Percentiles rank a stretch among this genome's conserved stretches.
Conservation (phyloP, 1,140 invertebrate genomes). For the Babylonia areolata region DNA sequence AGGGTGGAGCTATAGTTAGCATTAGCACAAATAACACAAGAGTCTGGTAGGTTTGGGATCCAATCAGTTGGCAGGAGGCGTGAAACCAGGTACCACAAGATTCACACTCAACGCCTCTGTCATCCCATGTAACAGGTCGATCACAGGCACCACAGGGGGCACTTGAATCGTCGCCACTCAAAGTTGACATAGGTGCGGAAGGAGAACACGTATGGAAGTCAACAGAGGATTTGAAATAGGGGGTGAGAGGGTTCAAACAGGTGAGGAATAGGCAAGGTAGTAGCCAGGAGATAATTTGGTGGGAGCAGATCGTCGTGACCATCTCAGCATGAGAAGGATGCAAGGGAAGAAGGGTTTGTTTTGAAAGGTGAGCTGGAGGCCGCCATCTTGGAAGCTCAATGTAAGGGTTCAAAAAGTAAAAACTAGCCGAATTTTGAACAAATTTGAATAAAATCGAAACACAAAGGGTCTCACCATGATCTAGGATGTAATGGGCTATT, state of each 20-base stretch:
- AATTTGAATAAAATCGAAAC: not conserved
- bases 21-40: constrained; percentile 42
- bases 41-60: constrained; percentile 41
- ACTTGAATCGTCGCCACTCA: constrained; percentile 32
- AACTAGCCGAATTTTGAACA: no score
- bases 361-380: not conserved
- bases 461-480: not conserved
- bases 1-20: constrained; percentile 42
- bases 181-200: constrained; percentile 38
- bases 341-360: not conserved
- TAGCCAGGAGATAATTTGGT: not conserved
- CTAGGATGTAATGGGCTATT: not conserved
- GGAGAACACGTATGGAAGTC: not conserved
- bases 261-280: not conserved
- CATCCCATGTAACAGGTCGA: constrained; percentile 44
- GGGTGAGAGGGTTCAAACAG: not conserved
- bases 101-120: constrained; percentile 45
- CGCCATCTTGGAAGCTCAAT: not conserved
- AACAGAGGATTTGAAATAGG: not conserved
- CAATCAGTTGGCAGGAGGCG: constrained; percentile 45
- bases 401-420: no score
- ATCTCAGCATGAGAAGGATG: not conserved
- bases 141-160: constrained; percentile 46
- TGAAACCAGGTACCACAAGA: constrained; percentile 51
- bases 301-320: not conserved